These are phyloP conservation scores for Atrina japonica DNA, from an alignment of 2,888 invertebrate genomes.

Conservation along the genomic window DNA sequence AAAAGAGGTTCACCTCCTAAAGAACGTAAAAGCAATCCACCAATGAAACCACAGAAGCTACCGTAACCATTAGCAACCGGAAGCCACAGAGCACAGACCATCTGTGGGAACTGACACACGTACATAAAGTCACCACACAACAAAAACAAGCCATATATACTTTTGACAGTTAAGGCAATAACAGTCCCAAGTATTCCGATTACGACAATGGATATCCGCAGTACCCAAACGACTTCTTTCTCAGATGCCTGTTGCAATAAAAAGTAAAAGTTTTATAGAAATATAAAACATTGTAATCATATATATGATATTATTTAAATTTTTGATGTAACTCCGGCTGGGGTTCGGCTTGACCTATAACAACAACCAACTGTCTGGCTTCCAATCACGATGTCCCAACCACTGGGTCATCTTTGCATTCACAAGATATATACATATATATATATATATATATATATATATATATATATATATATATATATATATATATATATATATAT, in stretches of 20 bases:
- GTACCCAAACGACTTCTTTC: conserved; percentile 60
- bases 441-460: too few relatives aligned
- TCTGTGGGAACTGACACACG: conserved; percentile 65
- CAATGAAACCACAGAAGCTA: conserved; percentile 81
- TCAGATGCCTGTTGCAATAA: conserved; percentile 58
- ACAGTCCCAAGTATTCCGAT: conserved; percentile 52
- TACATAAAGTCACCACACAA: conserved; percentile 65
- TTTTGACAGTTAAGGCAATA: conserved; percentile 54
- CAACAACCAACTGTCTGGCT: too few relatives aligned
- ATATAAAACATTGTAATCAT: conserved; percentile 93
- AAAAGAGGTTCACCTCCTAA: conserved; percentile 93
- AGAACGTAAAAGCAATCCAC: conserved; percentile 89
- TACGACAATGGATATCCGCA: conserved; percentile 56
- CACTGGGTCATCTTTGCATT: too few relatives aligned
- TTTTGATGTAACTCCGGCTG: background rate
- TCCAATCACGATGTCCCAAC: background rate
- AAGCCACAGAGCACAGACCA: conserved; percentile 61
- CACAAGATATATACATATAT: too few relatives aligned
- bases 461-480: too few relatives aligned
- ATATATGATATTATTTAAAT: background rate
- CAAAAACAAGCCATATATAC: conserved; percentile 63
- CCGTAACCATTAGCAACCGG: conserved; percentile 59
- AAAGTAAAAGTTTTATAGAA: conserved; percentile 3
- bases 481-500: too few relatives aligned
- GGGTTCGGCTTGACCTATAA: too few relatives aligned